Percentiles rank a stretch among this genome's conserved stretches.
phyloP scores from a whole-genome alignment of 2,888 invertebrate genomes.

The Orthosia incerta region DNA sequence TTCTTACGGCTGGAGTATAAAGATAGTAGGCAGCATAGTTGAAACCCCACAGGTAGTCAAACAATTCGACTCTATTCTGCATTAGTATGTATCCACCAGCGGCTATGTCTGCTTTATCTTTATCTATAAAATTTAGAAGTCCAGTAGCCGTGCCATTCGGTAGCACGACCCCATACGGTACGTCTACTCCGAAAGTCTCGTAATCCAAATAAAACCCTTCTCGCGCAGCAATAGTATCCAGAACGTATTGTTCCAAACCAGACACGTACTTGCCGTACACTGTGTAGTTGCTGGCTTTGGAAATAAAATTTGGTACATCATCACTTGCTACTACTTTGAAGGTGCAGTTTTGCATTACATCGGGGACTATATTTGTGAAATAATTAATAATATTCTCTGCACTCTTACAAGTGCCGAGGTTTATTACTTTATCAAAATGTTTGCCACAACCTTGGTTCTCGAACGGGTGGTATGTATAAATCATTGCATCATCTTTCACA shows the following conservation, averaged over 20 bases:
- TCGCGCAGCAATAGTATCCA: conserved; percentile 71
- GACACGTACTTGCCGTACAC: conserved; percentile 65
- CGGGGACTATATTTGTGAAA: conserved; percentile 59
- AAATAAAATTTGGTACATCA: conserved; percentile 72
- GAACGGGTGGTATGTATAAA: conserved; percentile 75
- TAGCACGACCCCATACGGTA: conserved; percentile 72
- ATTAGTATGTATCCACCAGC: conserved; percentile 76
- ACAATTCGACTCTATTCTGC: conserved; percentile 74
- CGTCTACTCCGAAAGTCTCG: conserved; percentile 51
- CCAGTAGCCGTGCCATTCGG: conserved; percentile 77
- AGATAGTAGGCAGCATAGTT: conserved; percentile 71
- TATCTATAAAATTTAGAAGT: conserved; percentile 71
- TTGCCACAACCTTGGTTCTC: conserved; percentile 73
- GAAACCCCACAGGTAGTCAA: conserved; percentile 79
- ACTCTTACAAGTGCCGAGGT: conserved; percentile 71
- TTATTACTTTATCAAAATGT: conserved; percentile 61
- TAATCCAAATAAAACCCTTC: conserved; percentile 72
- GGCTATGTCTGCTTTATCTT: conserved; percentile 72
- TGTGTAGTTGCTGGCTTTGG: conserved; percentile 66
- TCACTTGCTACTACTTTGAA: conserved; percentile 72
- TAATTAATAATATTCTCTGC: conserved; percentile 45
- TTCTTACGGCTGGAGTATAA: conserved; percentile 70
- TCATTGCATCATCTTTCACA: conserved; percentile 46
- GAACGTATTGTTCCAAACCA: conserved; percentile 78
- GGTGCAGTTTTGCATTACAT: conserved; percentile 71